phyloP scores from a whole-genome alignment of 2,113 vertebrate genomes.

The Zosterops hypoxanthus region DNA sequence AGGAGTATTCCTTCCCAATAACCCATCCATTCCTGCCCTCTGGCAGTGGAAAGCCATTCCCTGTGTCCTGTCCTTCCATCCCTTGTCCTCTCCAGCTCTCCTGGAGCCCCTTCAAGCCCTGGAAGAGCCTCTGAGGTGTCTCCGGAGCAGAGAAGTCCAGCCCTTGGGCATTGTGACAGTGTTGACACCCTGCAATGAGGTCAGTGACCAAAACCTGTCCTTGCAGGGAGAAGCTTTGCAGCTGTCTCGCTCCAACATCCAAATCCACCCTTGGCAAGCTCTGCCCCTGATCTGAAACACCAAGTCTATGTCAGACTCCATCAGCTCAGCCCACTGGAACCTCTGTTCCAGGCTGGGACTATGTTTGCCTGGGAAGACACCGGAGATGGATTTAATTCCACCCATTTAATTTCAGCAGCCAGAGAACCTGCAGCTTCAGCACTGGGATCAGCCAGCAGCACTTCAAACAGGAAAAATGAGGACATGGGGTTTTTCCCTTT shows the following conservation, averaged over 20 bases:
- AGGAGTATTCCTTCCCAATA: neutral
- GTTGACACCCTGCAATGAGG: fast-evolving
- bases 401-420: neutral
- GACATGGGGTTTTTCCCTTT: neutral
- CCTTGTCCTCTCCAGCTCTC: neutral
- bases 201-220: neutral
- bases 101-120: neutral
- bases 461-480: neutral
- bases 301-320: neutral
- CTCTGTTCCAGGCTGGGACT: neutral
- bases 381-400: neutral
- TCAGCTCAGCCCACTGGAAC: neutral
- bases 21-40: fast-evolving
- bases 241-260: neutral
- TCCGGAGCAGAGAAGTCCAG: neutral
- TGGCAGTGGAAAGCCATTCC: neutral
- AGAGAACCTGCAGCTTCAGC: neutral
- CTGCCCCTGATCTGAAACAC: neutral
- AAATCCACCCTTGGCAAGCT: neutral
- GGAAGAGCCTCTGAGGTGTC: neutral
- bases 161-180: fast-evolving
- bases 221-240: neutral
- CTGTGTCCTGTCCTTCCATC: neutral
- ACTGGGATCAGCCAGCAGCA: neutral
- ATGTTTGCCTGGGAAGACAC: neutral